Percentiles rank a stretch among this genome's conserved stretches.
Conservation (phyloP, 2,888 invertebrate genomes). For the Venustoraphidia nigricollis region DNA sequence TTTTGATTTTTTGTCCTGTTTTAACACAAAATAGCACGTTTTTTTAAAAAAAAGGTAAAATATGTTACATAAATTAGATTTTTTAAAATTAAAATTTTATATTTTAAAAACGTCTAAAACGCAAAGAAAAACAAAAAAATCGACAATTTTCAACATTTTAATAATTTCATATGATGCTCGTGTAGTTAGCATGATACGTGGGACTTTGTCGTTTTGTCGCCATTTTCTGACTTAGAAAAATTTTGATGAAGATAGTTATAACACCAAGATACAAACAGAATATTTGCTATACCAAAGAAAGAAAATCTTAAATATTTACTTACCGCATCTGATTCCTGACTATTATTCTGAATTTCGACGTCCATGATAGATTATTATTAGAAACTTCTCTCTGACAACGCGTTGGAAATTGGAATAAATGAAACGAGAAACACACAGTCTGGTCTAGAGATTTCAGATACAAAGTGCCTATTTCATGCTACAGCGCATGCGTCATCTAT, state of each 20-base stretch:
- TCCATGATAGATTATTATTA: constrained; percentile 38
- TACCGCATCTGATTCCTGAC: constrained; percentile 41
- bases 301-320: constrained; percentile 26
- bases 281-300: no score
- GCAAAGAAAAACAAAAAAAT: not conserved
- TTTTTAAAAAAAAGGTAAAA: not conserved
- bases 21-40: constrained; percentile 1
- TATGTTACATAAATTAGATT: constrained; percentile 4
- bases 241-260: constrained; percentile 27
- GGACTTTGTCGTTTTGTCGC: constrained; percentile 62
- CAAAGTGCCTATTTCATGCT: constrained; percentile 42
- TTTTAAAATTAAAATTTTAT: constrained; percentile 5
- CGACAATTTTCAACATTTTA: not conserved
- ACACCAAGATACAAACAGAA: no score
- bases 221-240: constrained; percentile 76
- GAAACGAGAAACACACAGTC: not conserved
- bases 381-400: no score
- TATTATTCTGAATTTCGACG: constrained; percentile 44
- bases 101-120: not conserved
- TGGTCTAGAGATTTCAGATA: constrained; percentile 11
- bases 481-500: constrained; percentile 41
- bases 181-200: constrained; percentile 21
- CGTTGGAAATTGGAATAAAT: constrained; percentile 6
- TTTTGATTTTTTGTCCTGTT: constrained; percentile 2
- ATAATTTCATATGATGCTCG: not conserved